Evolutionary conservation across 2,888 invertebrate species (phyloP).

Genomic region (Drosophila putrida): DNA sequence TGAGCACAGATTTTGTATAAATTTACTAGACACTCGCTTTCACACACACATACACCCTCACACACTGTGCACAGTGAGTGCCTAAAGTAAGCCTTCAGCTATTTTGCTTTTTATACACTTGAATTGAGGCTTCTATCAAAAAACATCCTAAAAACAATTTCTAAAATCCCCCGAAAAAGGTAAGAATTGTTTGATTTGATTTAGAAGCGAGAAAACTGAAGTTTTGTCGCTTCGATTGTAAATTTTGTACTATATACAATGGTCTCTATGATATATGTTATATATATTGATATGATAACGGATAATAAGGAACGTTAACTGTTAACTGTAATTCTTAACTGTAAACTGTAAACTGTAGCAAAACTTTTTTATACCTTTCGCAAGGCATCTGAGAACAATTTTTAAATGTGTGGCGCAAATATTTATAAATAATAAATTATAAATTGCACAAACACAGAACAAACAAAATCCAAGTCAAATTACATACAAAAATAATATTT

Average conservation of each 20-base stretch:
- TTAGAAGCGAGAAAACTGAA: slow-evolving; percentile 27
- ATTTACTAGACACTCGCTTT: slow-evolving; percentile 59
- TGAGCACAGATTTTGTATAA: slow-evolving; percentile 79
- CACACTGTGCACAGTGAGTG: slow-evolving; percentile 52
- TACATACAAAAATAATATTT: slow-evolving; percentile 58
- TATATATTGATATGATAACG: slow-evolving; percentile 22
- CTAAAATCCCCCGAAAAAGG: not conserved
- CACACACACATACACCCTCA: slow-evolving; percentile 24
- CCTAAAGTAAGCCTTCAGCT: slow-evolving; percentile 74
- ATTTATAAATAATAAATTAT: slow-evolving; percentile 14
- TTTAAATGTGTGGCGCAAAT: slow-evolving; percentile 37
- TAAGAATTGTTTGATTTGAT: slow-evolving; percentile 13
- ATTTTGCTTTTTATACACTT: slow-evolving; percentile 70
- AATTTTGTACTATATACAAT: slow-evolving; percentile 81
- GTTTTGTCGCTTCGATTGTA: slow-evolving; percentile 68
- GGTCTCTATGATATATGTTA: slow-evolving; percentile 43
- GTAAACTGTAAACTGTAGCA: slow-evolving; percentile 53
- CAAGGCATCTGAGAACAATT: slow-evolving; percentile 61
- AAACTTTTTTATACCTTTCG: slow-evolving; percentile 75
- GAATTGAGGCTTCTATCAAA: slow-evolving; percentile 42
- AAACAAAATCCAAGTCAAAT: slow-evolving; percentile 71
- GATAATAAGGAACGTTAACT: slow-evolving; percentile 37
- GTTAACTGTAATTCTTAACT: slow-evolving; percentile 66
- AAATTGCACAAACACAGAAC: slow-evolving; percentile 53
- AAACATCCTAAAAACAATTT: slow-evolving; percentile 1